Evolutionary conservation across 2,797 vertebrate genomes (phyloP), one percentile per base, ranked within the genome.

Genomic region (Myiotriccus ornatus): DNA sequence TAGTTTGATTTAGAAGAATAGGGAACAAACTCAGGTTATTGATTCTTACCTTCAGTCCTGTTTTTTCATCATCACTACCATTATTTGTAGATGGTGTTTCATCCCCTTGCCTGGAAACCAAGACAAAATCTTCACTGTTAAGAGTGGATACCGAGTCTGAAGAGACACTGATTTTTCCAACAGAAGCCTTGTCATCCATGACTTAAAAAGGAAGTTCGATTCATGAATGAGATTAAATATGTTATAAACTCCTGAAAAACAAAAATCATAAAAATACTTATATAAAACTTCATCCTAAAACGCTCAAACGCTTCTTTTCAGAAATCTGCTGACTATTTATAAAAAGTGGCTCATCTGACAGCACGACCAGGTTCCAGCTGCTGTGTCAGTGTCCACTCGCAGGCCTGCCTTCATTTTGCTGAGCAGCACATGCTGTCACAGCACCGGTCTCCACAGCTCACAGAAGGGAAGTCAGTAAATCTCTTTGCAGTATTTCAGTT

Each of bases 111-210:
- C 98, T 98, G 98, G 99, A 99, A 98, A 99, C 99, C 96, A 99
- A 99, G 98, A 99, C 99, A 99, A 99, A 99, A 98, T 99, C 99
- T 98, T 99, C 99, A 98, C 99, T 99, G 98, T 99, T 99, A 98
- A 99, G 98, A 97, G 99, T 99, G 98, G 99, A 99, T 97, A 99
- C 99, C 71, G 99, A 99, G 98, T 99, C 99, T 92, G 99, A 99
- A 88, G 99, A 99, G 98, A 99, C 98, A 98, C 99, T 99, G 98
- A 99, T 99, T 98, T 99, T 99, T 98, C 99, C 99, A 98, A 99
- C 99, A 97, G 99, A 99, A 97, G 98, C 98, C 98, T 99, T 99
- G 99, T 99, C 99, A 98, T 99, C 99, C 99, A 99, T 99, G 98
- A 98, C 99, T 99, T 98, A 98, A 98, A 98, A 99, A 98, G 97